Evolutionary conservation across 53 echinoderm and acorn worm genomes (phyloP).

Genomic region (Stichopus horrens): DNA sequence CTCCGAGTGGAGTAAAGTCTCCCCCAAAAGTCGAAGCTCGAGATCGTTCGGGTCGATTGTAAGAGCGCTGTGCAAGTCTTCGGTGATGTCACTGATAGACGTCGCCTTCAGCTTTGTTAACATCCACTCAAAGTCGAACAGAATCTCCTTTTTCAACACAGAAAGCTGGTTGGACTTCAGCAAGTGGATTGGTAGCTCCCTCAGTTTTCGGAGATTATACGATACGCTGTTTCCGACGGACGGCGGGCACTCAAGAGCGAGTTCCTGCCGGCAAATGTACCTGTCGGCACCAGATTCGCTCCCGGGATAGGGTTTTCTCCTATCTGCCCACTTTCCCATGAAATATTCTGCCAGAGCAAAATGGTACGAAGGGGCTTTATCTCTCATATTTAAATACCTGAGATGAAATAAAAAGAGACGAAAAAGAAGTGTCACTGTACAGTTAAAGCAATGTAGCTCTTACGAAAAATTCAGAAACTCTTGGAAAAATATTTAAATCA

Average conservation of each 20-base stretch:
- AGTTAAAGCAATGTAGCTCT: no score
- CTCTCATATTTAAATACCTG: slow-evolving; percentile 76
- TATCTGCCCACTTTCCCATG: slow-evolving; percentile 75
- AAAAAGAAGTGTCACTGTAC: no score
- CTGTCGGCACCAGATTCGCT: slow-evolving; percentile 80
- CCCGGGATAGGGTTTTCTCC: slow-evolving; percentile 79
- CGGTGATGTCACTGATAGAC: slow-evolving; percentile 61
- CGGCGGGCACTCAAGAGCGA: neutral
- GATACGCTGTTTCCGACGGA: neutral
- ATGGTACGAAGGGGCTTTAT: slow-evolving; percentile 92
- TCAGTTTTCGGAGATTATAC: slow-evolving; percentile 79
- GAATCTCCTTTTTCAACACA: slow-evolving; percentile 66
- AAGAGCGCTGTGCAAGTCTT: slow-evolving; percentile 85
- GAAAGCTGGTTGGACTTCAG: slow-evolving; percentile 71
- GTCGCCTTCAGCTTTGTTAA: slow-evolving; percentile 78
- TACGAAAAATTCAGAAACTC: no score
- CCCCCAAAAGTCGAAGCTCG: slow-evolving; percentile 75
- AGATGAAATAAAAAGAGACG: neutral
- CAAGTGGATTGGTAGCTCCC: slow-evolving; percentile 75
- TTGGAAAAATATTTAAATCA: no score
- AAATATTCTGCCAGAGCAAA: slow-evolving; percentile 73
- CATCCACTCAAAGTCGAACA: slow-evolving; percentile 88
- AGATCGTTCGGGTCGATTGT: slow-evolving; percentile 71
- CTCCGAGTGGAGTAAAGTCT: slow-evolving; percentile 69
- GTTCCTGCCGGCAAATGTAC: slow-evolving; percentile 61